A percentile compares a stretch with the other conserved stretches of the same genome.
These are phyloP conservation scores for Heliconius hewitsoni DNA, from an alignment of 1,140 invertebrate genomes.

Conservation along the genomic window DNA sequence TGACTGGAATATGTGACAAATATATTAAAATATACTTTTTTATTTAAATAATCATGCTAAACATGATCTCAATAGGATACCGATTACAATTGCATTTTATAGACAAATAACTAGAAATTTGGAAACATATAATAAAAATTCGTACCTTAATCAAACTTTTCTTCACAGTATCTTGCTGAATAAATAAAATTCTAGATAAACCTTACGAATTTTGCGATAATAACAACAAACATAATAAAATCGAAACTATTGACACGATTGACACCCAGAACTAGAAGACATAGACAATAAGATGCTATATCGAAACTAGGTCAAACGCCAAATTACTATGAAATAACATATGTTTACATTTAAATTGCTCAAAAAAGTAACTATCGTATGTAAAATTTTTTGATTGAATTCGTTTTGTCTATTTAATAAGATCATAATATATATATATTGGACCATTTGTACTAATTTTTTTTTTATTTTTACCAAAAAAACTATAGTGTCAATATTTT, in stretches of 20 bases:
- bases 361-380: not conserved
- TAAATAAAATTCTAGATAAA: conserved; percentile 25
- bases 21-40: not conserved
- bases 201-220: conserved; percentile 47
- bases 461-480: too few relatives aligned
- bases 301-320: conserved; percentile 35
- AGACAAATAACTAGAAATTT: not conserved
- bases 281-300: conserved; percentile 39
- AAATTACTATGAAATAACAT: conserved; percentile 5
- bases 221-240: conserved; percentile 57
- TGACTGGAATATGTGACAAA: not conserved
- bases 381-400: not conserved
- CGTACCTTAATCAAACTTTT: conserved; percentile 21
- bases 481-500: too few relatives aligned
- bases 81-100: conserved; percentile 20
- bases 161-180: conserved; percentile 8
- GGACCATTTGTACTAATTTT: too few relatives aligned
- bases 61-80: conserved; percentile 22
- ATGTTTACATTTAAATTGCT: conserved; percentile 15
- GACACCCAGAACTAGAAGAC: conserved; percentile 39
- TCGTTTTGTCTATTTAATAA: too few relatives aligned
- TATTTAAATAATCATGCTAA: conserved; percentile 29
- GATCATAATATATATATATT: too few relatives aligned
- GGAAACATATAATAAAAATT: not conserved
- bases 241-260: conserved; percentile 61